Conservation (phyloP, 2,888 invertebrate species). For the Brachypterus glaber region DNA sequence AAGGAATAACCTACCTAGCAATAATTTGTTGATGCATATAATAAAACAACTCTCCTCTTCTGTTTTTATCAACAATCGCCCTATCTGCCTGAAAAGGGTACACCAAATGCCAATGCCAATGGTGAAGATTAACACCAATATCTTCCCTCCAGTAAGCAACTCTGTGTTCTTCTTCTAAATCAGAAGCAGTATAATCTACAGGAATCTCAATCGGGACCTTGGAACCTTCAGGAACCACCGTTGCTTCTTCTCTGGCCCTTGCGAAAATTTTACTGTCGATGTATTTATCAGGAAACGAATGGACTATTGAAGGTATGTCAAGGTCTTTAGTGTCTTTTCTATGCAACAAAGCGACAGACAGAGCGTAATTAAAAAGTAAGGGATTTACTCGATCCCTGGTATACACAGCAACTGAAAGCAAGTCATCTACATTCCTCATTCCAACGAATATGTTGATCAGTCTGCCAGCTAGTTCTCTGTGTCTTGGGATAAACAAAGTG, state of each 20-base stretch:
- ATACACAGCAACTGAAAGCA: conserved; percentile 58
- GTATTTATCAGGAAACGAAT: conserved; percentile 74
- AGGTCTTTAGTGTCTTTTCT: conserved; percentile 59
- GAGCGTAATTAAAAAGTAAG: conserved; percentile 67
- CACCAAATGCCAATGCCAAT: conserved; percentile 86
- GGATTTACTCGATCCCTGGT: conserved; percentile 67
- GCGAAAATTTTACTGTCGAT: conserved; percentile 62
- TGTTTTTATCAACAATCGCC: conserved; percentile 59
- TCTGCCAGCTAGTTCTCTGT: conserved; percentile 59
- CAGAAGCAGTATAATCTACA: conserved; percentile 63
- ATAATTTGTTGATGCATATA: conserved; percentile 65
- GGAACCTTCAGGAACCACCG: conserved; percentile 49
- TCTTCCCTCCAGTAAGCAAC: conserved; percentile 80
- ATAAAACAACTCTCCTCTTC: conserved; percentile 68
- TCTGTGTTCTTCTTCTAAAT: conserved; percentile 67
- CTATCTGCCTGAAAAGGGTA: conserved; percentile 61
- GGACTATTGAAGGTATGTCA: conserved; percentile 60
- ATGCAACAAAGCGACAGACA: conserved; percentile 65
- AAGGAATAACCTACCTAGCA: conserved; percentile 41
- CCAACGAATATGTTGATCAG: conserved; percentile 62
- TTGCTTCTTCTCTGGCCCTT: conserved; percentile 57
- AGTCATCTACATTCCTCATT: conserved; percentile 54
- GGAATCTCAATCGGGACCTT: conserved; percentile 64
- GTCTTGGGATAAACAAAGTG: conserved; percentile 63
- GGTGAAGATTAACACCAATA: conserved; percentile 66